These are phyloP conservation scores for Scaptomyza pallida DNA, from an alignment of 1,140 invertebrate species.

Conservation along the genomic window DNA sequence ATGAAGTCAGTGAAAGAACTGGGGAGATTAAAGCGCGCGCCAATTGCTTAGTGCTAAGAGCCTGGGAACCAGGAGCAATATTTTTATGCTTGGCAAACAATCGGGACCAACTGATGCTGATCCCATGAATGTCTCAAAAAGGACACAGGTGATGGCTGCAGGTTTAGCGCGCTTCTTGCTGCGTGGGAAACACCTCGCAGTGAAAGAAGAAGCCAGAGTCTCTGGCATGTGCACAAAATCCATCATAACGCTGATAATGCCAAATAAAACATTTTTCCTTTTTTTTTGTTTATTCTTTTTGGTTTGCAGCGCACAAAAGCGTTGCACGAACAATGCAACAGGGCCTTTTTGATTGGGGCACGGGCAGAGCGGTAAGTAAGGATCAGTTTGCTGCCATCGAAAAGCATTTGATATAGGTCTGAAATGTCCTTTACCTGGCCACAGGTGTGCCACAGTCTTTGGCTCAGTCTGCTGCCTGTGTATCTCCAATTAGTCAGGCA, in stretches of 20 bases:
- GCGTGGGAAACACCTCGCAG: conserved; percentile 38
- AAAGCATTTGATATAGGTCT: conserved; percentile 1
- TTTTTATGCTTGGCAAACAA: conserved; percentile 15
- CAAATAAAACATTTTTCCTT: not conserved
- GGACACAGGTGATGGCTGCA: conserved; percentile 44
- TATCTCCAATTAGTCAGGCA: conserved; percentile 21
- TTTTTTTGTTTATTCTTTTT: not conserved
- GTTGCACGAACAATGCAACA: conserved; percentile 4
- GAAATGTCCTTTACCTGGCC: conserved; percentile 23
- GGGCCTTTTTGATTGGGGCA: not conserved
- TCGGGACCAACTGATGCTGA: not conserved
- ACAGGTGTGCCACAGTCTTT: conserved; percentile 24
- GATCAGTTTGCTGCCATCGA: conserved; percentile 8
- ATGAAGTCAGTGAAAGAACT: not conserved
- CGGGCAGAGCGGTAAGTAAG: not conserved
- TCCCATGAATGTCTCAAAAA: not conserved
- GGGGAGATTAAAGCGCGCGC: conserved; percentile 32
- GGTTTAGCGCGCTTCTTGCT: conserved; percentile 41
- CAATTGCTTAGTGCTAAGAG: conserved; percentile 20
- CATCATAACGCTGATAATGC: conserved; percentile 29
- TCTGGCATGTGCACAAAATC: conserved; percentile 46
- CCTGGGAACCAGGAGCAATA: conserved; percentile 24
- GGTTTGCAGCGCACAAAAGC: not conserved
- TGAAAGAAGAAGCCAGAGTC: not conserved
- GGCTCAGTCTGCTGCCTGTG: not conserved